These are phyloP conservation scores for Hystrix brachyura DNA, from an alignment of 2,113 vertebrate genomes.

Conservation along the genomic window DNA sequence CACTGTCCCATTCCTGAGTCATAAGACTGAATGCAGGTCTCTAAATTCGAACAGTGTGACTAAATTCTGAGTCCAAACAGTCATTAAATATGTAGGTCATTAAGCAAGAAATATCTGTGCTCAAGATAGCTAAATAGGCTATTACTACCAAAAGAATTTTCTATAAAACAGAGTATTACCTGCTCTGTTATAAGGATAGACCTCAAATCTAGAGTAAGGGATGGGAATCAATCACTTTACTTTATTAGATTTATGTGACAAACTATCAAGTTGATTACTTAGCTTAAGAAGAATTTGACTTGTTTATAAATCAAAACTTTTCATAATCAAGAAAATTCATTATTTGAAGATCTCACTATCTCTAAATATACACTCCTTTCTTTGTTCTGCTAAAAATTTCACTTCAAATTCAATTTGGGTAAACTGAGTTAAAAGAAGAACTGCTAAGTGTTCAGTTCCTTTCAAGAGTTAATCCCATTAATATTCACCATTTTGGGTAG, in stretches of 20 bases:
- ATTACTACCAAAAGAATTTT: neutral
- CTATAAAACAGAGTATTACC: neutral
- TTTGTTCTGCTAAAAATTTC: neutral
- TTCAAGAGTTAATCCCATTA: neutral
- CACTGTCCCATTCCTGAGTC: neutral
- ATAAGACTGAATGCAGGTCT: no score
- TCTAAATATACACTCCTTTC: neutral
- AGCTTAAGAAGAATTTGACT: neutral
- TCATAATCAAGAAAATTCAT: neutral
- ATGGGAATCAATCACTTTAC: slow-evolving; percentile 21
- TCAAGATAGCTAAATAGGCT: neutral
- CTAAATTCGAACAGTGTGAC: no score
- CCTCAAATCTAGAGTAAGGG: neutral
- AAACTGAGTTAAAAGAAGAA: neutral
- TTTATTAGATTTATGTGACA: neutral
- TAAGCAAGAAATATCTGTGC: no score
- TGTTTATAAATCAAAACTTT: neutral
- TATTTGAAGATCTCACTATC: neutral
- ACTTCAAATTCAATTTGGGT: neutral
- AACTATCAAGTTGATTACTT: neutral
- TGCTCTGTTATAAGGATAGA: neutral
- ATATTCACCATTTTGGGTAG: neutral
- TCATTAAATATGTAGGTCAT: no score
- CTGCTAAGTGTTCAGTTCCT: neutral
- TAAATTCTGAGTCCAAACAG: no score